Conservation (phyloP, 2,113 vertebrate species). For the Macaca nemestrina region DNA sequence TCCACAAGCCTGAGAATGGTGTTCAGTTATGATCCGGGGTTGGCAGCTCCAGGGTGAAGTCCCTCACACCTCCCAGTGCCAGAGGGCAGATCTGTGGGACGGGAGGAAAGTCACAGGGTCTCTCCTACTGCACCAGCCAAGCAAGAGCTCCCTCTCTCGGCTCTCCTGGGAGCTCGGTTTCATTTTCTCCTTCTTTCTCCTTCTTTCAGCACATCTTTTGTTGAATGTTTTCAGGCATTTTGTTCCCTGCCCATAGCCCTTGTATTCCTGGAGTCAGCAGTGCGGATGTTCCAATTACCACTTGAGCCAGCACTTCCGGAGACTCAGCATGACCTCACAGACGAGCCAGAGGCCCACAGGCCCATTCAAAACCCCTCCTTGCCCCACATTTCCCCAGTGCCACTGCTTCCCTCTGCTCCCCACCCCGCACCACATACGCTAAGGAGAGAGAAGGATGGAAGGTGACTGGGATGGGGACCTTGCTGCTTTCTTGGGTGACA, state of each 20-base stretch:
- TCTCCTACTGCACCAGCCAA: not conserved
- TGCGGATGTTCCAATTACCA: not conserved
- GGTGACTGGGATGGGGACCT: too few species aligned
- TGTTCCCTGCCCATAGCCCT: not conserved
- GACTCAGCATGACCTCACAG: not conserved
- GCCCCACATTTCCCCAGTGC: fast-evolving
- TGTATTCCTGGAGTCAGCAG: not conserved
- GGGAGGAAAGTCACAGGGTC: not conserved
- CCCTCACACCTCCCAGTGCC: not conserved
- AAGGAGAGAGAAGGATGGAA: not conserved
- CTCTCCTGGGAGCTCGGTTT: not conserved
- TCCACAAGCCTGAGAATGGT: fast-evolving
- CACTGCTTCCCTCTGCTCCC: too few species aligned
- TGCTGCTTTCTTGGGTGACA: not conserved
- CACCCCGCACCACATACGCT: too few species aligned
- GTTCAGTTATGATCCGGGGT: not conserved
- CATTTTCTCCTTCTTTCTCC: not conserved
- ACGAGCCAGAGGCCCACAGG: not conserved
- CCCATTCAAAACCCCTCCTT: not conserved
- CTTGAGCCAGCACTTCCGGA: not conserved
- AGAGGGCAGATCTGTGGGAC: not conserved
- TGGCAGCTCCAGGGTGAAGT: not conserved
- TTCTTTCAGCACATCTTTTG: not conserved
- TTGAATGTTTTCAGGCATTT: not conserved
- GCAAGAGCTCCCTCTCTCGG: not conserved